These are phyloP conservation scores for Dolichomitus sp. DNA, from an alignment of 2,888 invertebrate genomes.

Conservation along the genomic window DNA sequence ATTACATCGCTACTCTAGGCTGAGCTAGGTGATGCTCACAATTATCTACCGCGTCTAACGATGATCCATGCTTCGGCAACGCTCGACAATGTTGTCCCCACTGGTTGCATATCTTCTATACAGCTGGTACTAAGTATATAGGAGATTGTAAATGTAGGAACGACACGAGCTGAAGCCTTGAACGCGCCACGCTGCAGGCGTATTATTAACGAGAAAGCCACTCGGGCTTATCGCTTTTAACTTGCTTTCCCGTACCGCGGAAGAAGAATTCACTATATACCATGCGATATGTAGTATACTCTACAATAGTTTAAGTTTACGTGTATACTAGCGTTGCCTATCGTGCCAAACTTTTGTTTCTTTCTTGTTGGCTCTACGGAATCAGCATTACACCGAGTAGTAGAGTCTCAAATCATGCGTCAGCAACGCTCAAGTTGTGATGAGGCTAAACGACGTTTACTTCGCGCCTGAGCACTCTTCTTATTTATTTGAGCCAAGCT, in stretches of 20 bases:
- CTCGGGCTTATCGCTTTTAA: conserved; percentile 57
- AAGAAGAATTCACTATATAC: conserved; percentile 21
- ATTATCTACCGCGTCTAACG: conserved; percentile 28
- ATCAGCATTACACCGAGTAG: neutral
- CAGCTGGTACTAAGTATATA: conserved; percentile 8
- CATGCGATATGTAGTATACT: neutral
- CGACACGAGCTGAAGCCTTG: conserved; percentile 42
- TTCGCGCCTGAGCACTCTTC: neutral
- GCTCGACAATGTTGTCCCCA: conserved; percentile 8
- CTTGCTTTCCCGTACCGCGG: conserved; percentile 56
- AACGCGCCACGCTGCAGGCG: conserved; percentile 22
- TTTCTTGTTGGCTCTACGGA: neutral
- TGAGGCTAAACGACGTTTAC: neutral
- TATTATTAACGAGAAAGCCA: conserved; percentile 67
- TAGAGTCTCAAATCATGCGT: neutral
- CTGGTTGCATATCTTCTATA: neutral
- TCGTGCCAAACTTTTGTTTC: neutral
- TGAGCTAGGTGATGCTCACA: neutral
- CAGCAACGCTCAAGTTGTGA: neutral
- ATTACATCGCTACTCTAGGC: conserved; percentile 6
- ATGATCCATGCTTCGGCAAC: conserved; percentile 16
- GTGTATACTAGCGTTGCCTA: neutral
- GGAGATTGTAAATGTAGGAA: conserved; percentile 3
- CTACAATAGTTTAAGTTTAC: neutral
- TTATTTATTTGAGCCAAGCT: neutral